Evolutionary conservation across 2,113 vertebrate species (phyloP), one percentile per base, ranked within the genome.

Genomic region (Lepidothrix coronata): DNA sequence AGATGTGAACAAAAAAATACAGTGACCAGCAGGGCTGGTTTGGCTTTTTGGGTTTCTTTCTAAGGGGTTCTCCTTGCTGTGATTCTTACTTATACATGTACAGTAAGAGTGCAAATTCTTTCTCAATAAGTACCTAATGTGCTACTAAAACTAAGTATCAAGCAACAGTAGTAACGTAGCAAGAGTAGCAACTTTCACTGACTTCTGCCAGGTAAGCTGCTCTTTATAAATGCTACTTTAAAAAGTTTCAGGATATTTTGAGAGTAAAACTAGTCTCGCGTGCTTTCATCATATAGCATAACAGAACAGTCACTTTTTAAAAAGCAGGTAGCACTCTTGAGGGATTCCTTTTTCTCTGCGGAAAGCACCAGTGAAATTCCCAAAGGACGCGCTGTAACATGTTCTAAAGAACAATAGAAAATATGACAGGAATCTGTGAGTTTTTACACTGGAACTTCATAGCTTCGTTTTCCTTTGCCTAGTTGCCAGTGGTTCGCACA

Each of bases 291-390:
- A 8, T 0, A 48, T 3, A 35, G 20, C 9, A 1, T 13, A 44
- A 31, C 27, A 44, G 33, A 59, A 43, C 0, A 41, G 23, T 30
- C 72, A 5, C 48, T n/a, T 78, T n/a, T 87, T 22, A 14, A 82
- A 93, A 93, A 91, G 46, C 8, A 89, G 89, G 72, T 43, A 95
- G 68, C 63, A 4, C 5, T 19, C 48, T 14, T 31, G 67, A 62
- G 94, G 72, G 68, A 67, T 70, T 71, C 62, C 72, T 70, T 79
- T 74, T 82, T 33, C 65, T 24, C 59, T 48, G 37, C 51, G 65
- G 52, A 76, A 61, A 67, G 86, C 88, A 78, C 61, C 70, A 35
- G 65, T 43, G 58, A 76, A 79, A 72, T 44, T 86, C 87, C 93
- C 80, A 37, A 68, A 78, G 52, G 48, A 46, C 89, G 33, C 31